Evolutionary conservation across 2,888 invertebrate species (phyloP).

Genomic region (Choreutis nemorana): DNA sequence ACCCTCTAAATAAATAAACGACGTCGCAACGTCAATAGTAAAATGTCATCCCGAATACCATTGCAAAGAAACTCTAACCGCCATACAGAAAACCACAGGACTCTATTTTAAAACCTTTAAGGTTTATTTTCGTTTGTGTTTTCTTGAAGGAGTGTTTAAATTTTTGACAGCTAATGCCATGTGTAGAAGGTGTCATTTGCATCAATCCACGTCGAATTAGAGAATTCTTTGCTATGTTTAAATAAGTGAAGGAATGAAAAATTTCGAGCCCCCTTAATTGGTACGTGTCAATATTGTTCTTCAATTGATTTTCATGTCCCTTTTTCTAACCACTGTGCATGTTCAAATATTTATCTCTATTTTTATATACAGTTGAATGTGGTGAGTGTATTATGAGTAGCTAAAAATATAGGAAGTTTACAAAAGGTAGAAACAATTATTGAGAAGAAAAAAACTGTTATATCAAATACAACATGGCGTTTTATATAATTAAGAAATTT

Average conservation of each 20-base stretch:
- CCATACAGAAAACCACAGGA: background rate
- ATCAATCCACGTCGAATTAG: slow-evolving; percentile 52
- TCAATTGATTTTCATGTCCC: too few species aligned
- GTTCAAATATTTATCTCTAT: too few species aligned
- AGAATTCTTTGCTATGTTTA: slow-evolving; percentile 34
- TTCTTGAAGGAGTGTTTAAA: slow-evolving; percentile 3
- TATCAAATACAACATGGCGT: too few species aligned
- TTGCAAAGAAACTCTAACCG: slow-evolving; percentile 11
- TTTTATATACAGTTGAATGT: too few species aligned
- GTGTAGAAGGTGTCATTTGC: slow-evolving; percentile 49
- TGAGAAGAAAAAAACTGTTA: too few species aligned
- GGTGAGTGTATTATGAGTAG: too few species aligned
- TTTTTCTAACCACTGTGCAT: too few species aligned
- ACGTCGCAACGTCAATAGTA: slow-evolving; percentile 43
- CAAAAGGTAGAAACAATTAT: too few species aligned
- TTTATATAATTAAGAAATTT: too few species aligned
- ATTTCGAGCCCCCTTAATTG: slow-evolving; percentile 24
- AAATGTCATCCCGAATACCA: slow-evolving; percentile 32
- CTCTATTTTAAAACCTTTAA: slow-evolving; percentile 1
- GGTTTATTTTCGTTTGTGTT: slow-evolving; percentile 7
- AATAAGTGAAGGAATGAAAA: slow-evolving; percentile 30
- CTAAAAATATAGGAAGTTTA: too few species aligned
- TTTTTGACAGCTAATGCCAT: slow-evolving; percentile 14
- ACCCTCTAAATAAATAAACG: slow-evolving; percentile 52
- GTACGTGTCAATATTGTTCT: slow-evolving; percentile 14